phyloP scores from a whole-genome alignment of 2,797 vertebrate genomes.

The Rhadinocentrus ornatus region DNA sequence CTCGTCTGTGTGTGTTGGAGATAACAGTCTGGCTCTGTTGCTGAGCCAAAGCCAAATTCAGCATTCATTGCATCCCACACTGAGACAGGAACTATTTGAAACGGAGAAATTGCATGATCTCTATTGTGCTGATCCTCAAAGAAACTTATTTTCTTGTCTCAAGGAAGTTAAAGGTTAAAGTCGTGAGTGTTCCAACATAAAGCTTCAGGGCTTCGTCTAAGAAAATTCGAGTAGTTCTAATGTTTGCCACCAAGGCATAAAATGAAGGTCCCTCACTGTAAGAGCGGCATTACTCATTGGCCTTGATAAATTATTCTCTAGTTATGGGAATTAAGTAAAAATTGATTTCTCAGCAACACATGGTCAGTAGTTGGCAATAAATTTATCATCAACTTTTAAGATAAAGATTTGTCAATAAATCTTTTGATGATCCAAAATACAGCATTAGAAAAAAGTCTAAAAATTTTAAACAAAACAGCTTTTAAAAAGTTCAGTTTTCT shows the following conservation, averaged over 20 bases:
- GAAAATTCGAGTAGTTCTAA: background rate
- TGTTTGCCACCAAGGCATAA: background rate
- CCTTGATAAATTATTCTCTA: background rate
- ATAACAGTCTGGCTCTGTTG: slow-evolving; percentile 34
- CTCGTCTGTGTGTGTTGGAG: slow-evolving; percentile 28
- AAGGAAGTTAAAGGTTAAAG: slow-evolving; percentile 18
- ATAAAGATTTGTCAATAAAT: too few relatives aligned
- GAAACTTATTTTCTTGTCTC: slow-evolving; percentile 3
- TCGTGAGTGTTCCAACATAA: background rate
- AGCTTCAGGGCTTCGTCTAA: background rate
- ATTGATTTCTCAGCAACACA: too few relatives aligned
- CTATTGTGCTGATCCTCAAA: background rate
- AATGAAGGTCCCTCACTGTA: background rate
- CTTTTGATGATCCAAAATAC: too few relatives aligned
- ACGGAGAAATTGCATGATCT: slow-evolving; percentile 9
- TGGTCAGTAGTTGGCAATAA: too few relatives aligned
- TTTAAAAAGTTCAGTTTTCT: too few relatives aligned
- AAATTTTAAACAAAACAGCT: too few relatives aligned
- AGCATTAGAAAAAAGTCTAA: too few relatives aligned
- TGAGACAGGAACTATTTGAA: slow-evolving; percentile 36
- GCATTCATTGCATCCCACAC: slow-evolving; percentile 45
- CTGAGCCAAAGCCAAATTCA: slow-evolving; percentile 38
- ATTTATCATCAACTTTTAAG: too few relatives aligned
- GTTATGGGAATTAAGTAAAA: background rate
- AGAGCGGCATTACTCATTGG: background rate